Conservation (phyloP, 2,113 vertebrate genomes). For the Nycticryphes semicollaris region DNA sequence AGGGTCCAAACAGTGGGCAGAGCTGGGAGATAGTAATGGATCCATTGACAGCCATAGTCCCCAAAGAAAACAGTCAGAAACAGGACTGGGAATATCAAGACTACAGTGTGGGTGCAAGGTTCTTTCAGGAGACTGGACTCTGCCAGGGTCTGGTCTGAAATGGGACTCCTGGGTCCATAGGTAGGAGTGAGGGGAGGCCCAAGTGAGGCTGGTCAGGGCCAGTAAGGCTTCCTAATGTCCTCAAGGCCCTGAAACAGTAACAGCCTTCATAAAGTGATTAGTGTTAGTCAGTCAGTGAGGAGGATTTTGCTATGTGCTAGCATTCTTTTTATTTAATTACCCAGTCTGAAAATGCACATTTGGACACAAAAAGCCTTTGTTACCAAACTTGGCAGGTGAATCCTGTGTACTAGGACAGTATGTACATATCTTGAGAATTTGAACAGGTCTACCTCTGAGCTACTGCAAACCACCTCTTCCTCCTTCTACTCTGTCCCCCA, state of each 20-base stretch:
- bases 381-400: not conserved
- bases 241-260: not conserved
- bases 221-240: not conserved
- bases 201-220: not conserved
- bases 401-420: not conserved
- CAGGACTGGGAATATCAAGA: not conserved
- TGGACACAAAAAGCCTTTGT: not conserved
- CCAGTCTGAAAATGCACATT: not conserved
- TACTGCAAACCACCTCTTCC: not conserved
- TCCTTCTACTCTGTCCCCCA: not conserved
- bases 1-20: not conserved
- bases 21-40: not conserved
- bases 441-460: not conserved
- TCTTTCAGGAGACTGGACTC: not conserved
- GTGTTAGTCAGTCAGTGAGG: not conserved
- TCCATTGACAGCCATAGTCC: not conserved
- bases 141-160: not conserved
- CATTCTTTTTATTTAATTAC: not conserved
- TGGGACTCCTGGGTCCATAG: not conserved
- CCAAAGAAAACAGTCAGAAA: not conserved
- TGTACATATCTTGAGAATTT: not conserved
- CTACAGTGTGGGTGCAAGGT: rapidly evolving
- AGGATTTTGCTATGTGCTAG: not conserved
- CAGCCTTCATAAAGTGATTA: not conserved
- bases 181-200: not conserved